Percentiles rank a stretch among this genome's conserved stretches.
Conservation (phyloP, 35 echinoderm and acorn worm species). For the Lytechinus variegatus region DNA sequence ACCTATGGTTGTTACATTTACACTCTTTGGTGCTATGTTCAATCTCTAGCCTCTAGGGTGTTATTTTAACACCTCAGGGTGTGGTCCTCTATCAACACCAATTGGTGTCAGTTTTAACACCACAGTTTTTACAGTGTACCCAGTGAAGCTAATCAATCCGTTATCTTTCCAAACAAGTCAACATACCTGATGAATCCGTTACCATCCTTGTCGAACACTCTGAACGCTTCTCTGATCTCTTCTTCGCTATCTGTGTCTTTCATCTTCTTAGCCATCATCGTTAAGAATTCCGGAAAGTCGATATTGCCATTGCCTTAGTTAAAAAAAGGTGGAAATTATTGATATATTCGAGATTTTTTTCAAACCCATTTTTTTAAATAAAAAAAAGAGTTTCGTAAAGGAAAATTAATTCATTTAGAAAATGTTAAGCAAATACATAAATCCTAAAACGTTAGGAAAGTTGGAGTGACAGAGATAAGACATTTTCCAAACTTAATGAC, state of each 20-base stretch:
- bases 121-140: too few relatives aligned
- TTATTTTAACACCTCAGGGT: too few relatives aligned
- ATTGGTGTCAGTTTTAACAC: background rate
- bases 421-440: too few relatives aligned
- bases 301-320: slow-evolving; percentile 85
- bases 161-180: background rate
- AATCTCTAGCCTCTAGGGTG: background rate
- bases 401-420: too few relatives aligned
- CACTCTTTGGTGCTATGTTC: background rate
- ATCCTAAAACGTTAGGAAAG: too few relatives aligned
- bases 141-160: background rate
- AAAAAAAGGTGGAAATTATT: background rate
- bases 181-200: slow-evolving; percentile 91
- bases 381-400: too few relatives aligned
- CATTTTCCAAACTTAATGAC: background rate
- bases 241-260: slow-evolving; percentile 97
- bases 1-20: background rate
- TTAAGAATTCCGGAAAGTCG: slow-evolving; percentile 94
- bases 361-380: background rate
- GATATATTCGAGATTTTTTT: background rate
- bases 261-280: slow-evolving; percentile 98
- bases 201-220: slow-evolving; percentile 98
- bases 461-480: too few relatives aligned
- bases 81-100: background rate
- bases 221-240: slow-evolving; percentile 93